These are phyloP conservation scores for Drosophila tripunctata DNA, from an alignment of 2,888 invertebrate genomes.

Conservation along the genomic window DNA sequence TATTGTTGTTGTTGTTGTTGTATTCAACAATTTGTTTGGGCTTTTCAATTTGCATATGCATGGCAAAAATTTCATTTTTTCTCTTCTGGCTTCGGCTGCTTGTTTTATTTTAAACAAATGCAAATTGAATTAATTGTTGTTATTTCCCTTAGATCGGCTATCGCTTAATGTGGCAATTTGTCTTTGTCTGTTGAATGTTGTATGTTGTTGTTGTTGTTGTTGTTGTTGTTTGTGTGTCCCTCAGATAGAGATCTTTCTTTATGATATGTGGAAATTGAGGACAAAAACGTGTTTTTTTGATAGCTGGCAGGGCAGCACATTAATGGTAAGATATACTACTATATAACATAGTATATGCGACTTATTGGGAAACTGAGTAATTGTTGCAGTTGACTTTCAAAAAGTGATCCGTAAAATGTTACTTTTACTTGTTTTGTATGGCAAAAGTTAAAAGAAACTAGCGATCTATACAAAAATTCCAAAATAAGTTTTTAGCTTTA, in stretches of 20 bases:
- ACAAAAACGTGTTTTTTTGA: conserved; percentile 9
- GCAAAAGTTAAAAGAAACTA: no score
- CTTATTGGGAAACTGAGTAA: conserved; percentile 4
- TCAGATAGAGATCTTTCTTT: conserved; percentile 47
- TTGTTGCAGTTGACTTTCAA: not conserved
- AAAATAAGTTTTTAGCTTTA: no score
- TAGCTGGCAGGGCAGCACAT: not conserved
- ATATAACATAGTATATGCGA: no score
- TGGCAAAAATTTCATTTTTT: conserved; percentile 49
- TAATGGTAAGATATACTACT: conserved; percentile 7
- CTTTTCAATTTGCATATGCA: conserved; percentile 63
- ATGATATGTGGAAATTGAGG: conserved; percentile 42
- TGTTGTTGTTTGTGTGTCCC: no score
- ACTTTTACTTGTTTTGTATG: no score
- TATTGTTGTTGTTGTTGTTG: conserved; percentile 3
- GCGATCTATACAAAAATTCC: no score
- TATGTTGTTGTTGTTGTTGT: no score
- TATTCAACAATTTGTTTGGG: conserved; percentile 43
- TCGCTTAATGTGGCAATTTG: conserved; percentile 71
- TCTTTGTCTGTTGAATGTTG: conserved; percentile 62
- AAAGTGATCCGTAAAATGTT: not conserved
- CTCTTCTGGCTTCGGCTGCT: conserved; percentile 15
- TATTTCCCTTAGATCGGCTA: conserved; percentile 66
- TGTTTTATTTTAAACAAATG: conserved; percentile 61
- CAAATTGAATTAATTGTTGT: conserved; percentile 73